Evolutionary conservation across 2,888 invertebrate species (phyloP).

Genomic region (Drosophila cognata): DNA sequence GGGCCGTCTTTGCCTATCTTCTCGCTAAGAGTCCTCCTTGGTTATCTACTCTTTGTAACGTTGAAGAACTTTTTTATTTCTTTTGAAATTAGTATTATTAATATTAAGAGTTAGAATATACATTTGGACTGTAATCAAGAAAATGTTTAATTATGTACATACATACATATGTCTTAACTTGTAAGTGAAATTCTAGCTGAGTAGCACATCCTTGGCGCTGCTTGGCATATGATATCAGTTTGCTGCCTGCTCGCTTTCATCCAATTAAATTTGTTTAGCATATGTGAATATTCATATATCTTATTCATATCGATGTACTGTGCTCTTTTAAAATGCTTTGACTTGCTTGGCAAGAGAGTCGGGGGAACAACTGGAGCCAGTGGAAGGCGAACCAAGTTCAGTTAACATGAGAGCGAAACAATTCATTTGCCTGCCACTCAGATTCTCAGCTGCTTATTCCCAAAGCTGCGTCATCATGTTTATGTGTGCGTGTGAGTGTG

Average conservation of each 20-base stretch:
- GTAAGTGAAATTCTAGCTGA: background rate
- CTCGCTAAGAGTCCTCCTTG: background rate
- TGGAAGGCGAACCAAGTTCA: conserved; percentile 36
- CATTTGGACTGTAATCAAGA: background rate
- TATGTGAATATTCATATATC: conserved; percentile 51
- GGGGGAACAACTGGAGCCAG: conserved; percentile 1
- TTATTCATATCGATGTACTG: conserved; percentile 55
- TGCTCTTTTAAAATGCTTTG: conserved; percentile 59
- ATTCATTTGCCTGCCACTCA: conserved; percentile 70
- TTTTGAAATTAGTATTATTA: background rate
- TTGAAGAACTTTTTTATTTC: background rate
- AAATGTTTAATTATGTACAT: background rate
- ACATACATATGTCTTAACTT: background rate
- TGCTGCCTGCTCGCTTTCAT: conserved; percentile 23
- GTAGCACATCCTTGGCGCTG: background rate
- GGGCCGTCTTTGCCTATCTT: background rate
- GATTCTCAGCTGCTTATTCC: conserved; percentile 63
- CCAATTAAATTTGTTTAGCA: conserved; percentile 47
- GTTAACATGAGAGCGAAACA: conserved; percentile 40
- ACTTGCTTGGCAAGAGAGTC: conserved; percentile 8
- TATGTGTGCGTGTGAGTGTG: conserved; percentile 8
- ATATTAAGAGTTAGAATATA: background rate
- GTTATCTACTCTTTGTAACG: background rate
- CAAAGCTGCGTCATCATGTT: conserved; percentile 60
- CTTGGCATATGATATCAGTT: conserved; percentile 16